Conservation (phyloP, 37 sponge, comb jelly and placozoan species). For the Geodia barretti region DNA sequence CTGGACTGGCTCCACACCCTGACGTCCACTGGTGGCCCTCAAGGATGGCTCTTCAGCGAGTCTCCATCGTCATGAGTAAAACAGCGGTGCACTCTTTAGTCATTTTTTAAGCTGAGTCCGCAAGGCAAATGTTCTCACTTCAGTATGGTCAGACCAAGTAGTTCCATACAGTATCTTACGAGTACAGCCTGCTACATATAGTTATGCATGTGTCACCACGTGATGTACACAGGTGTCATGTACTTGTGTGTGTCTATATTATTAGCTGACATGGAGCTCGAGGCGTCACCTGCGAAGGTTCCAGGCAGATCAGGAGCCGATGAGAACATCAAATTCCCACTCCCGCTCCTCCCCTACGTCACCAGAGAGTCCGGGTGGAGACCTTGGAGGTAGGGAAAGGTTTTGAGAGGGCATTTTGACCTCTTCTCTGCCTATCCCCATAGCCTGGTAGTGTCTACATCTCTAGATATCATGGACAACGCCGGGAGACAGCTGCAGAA, state of each 20-base stretch:
- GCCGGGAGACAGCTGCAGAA: conserved; percentile 43
- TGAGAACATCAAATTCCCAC: conserved; percentile 54
- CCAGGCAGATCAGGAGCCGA: conserved; percentile 4
- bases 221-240: too few species aligned
- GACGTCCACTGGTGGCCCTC: conserved; percentile 60
- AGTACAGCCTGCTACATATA: conserved; percentile 17
- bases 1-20: conserved; percentile 58
- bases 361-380: conserved; percentile 63
- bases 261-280: conserved; percentile 60
- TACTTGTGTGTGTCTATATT: not conserved
- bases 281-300: conserved; percentile 61
- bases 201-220: conserved; percentile 33
- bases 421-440: not conserved
- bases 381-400: conserved; percentile 56
- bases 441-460: conserved; percentile 49
- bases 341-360: conserved; percentile 57
- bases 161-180: conserved; percentile 20
- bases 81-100: too few species aligned
- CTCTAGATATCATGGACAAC: conserved; percentile 37
- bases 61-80: conserved; percentile 40
- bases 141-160: too few species aligned
- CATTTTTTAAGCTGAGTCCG: too few species aligned
- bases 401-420: not conserved
- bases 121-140: too few species aligned
- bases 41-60: conserved; percentile 57